Evolutionary conservation across 2,113 vertebrate genomes (phyloP).

Genomic region (Machaerirhynchus nigripectus): DNA sequence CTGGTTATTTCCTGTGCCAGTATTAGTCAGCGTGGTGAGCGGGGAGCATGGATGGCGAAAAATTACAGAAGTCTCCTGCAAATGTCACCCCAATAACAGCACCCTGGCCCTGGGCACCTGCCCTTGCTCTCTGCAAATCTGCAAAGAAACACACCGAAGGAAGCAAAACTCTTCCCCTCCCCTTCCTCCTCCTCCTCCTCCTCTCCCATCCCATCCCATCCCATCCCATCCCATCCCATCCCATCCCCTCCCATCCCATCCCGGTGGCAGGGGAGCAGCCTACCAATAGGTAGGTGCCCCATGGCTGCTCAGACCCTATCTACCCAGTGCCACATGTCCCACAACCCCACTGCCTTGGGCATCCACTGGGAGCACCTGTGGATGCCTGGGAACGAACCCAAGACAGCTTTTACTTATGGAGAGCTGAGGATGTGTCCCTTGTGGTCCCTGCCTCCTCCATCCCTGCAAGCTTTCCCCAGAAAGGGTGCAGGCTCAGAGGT

Average conservation of each 20-base stretch:
- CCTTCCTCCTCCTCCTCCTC: not conserved
- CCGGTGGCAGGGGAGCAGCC: not conserved
- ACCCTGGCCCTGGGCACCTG: not conserved
- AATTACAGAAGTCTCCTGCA: not conserved
- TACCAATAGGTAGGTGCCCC: not conserved
- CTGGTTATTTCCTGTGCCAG: not conserved
- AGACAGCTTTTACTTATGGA: not conserved
- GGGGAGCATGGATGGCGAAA: rapidly evolving
- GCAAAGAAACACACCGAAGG: not conserved
- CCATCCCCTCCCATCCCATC: not conserved
- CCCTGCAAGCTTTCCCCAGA: not conserved
- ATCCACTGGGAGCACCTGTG: not conserved
- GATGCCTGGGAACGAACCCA: not conserved
- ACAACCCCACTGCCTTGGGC: not conserved
- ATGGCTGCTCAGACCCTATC: not conserved
- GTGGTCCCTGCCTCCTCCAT: not conserved
- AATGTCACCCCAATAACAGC: not conserved
- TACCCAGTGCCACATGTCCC: not conserved
- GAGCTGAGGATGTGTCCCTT: not conserved
- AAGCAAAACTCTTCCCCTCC: not conserved
- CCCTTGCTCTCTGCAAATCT: not conserved
- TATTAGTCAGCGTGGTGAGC: not conserved
- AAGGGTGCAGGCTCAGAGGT: not conserved
- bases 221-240: not conserved
- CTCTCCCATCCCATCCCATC: not conserved